phyloP scores from a whole-genome alignment of 2,797 vertebrate genomes.

The Xenentodon cancila region DNA sequence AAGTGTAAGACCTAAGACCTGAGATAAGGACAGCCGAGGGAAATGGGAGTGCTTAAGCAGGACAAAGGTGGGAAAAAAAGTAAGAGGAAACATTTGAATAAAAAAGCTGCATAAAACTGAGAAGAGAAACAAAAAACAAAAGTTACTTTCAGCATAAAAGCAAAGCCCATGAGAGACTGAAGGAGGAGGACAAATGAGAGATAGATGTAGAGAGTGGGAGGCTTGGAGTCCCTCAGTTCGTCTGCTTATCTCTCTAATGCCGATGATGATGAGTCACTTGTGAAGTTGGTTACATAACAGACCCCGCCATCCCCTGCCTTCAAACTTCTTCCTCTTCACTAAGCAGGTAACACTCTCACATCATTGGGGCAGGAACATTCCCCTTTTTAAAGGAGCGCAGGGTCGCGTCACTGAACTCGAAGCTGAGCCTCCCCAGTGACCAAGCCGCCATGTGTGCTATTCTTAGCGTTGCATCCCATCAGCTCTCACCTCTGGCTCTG shows the following conservation, averaged over 20 bases:
- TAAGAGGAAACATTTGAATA: constrained; percentile 11
- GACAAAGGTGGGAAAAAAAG: constrained; percentile 17
- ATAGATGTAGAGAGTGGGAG: constrained; percentile 67
- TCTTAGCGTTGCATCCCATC: constrained; percentile 48
- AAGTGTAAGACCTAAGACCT: constrained; percentile 9
- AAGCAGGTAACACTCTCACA: constrained; percentile 76
- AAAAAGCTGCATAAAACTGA: constrained; percentile 5
- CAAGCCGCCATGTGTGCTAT: constrained; percentile 43
- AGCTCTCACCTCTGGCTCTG: constrained; percentile 54
- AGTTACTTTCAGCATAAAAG: constrained; percentile 41
- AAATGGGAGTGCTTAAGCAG: constrained; percentile 22
- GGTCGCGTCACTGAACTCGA: constrained; percentile 38
- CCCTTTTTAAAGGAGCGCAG: constrained; percentile 43
- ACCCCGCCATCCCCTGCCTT: constrained; percentile 66
- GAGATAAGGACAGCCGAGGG: constrained; percentile 22
- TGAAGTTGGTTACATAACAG: constrained; percentile 81
- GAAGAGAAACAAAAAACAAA: constrained; percentile 26
- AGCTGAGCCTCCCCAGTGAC: constrained; percentile 37
- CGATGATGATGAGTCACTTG: constrained; percentile 83
- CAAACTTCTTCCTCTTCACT: constrained; percentile 79
- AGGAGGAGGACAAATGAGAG: constrained; percentile 53
- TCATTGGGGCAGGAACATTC: constrained; percentile 63
- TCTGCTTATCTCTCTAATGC: constrained; percentile 71
- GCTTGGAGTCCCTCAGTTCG: constrained; percentile 66
- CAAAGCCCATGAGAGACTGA: constrained; percentile 45